These are phyloP conservation scores for Aphelocoma coerulescens DNA, from an alignment of 2,113 vertebrate species.

Conservation along the genomic window DNA sequence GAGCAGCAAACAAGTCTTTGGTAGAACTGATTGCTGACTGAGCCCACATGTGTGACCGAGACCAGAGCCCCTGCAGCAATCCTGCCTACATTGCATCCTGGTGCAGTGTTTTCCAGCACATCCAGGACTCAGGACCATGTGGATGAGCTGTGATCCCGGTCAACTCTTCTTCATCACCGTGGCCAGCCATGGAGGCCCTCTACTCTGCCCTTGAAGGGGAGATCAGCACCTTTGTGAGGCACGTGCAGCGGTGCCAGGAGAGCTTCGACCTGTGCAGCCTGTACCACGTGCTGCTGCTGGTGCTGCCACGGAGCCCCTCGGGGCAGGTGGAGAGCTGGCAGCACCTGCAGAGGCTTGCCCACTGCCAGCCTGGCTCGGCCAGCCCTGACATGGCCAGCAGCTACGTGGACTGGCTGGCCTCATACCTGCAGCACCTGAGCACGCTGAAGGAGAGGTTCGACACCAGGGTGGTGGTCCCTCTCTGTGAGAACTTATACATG, in stretches of 20 bases:
- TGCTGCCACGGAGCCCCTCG: not conserved
- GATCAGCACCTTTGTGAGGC: conserved; percentile 6
- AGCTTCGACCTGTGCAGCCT: conserved; percentile 19
- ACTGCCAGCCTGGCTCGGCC: fast-evolving
- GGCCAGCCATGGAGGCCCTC: not conserved
- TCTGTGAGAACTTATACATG: conserved; percentile 53
- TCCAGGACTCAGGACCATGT: not conserved
- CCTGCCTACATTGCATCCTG: not conserved
- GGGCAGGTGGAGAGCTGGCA: conserved; percentile 40
- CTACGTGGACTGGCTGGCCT: conserved; percentile 40
- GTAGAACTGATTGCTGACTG: not conserved
- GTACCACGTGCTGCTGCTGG: not conserved
- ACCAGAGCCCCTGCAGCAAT: not conserved
- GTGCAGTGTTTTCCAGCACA: not conserved
- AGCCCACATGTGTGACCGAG: fast-evolving
- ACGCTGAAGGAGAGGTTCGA: conserved; percentile 44
- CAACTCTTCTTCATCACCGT: not conserved
- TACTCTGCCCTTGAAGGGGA: conserved; percentile 30
- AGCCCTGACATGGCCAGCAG: not conserved
- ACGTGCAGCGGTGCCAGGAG: not conserved
- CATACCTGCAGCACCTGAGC: conserved; percentile 42
- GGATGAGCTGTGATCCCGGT: not conserved
- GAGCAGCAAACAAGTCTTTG: not conserved
- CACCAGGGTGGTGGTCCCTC: conserved; percentile 18
- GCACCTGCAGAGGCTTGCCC: not conserved